A percentile compares a stretch with the other conserved stretches of the same genome.
Evolutionary conservation across 1,140 invertebrate genomes (phyloP).

Genomic region (Apis florea): DNA sequence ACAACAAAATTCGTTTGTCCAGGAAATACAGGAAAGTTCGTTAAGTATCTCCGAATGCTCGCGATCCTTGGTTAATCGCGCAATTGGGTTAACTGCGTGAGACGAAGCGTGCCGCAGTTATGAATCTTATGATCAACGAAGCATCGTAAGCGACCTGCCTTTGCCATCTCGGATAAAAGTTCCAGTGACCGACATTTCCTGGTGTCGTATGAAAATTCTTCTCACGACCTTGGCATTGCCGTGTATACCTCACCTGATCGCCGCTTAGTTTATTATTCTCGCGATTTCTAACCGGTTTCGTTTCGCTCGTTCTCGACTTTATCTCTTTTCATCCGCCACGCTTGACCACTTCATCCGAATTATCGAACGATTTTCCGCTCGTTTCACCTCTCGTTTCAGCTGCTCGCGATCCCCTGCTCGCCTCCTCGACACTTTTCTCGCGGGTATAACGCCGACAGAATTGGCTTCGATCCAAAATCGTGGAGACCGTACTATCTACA

Average conservation of each 20-base stretch:
- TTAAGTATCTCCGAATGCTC: constrained; percentile 15
- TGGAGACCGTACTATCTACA: constrained; percentile 15
- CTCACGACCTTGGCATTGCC: constrained; percentile 24
- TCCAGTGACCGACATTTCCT: constrained; percentile 19
- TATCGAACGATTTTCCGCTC: neutral
- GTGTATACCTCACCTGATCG: neutral
- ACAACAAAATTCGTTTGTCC: neutral
- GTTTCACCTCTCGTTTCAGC: neutral
- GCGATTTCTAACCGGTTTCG: constrained; percentile 9
- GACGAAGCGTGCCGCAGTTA: constrained; percentile 41
- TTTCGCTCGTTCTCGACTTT: neutral
- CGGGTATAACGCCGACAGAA: constrained; percentile 23
- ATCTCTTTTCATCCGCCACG: neutral
- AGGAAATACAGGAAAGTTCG: neutral
- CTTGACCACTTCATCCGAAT: neutral
- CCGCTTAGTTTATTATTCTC: neutral
- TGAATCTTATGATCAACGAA: constrained; percentile 15
- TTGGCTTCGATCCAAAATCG: constrained; percentile 56
- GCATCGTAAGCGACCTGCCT: neutral
- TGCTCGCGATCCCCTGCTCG: neutral
- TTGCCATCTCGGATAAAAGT: neutral
- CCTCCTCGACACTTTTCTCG: constrained; percentile 45
- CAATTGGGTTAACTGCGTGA: constrained; percentile 67
- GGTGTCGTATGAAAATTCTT: constrained; percentile 12
- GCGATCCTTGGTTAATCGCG: constrained; percentile 29